Evolutionary conservation across 37 sponge, comb jelly and placozoan species (phyloP).

Genomic region (Eunapius fragilis): DNA sequence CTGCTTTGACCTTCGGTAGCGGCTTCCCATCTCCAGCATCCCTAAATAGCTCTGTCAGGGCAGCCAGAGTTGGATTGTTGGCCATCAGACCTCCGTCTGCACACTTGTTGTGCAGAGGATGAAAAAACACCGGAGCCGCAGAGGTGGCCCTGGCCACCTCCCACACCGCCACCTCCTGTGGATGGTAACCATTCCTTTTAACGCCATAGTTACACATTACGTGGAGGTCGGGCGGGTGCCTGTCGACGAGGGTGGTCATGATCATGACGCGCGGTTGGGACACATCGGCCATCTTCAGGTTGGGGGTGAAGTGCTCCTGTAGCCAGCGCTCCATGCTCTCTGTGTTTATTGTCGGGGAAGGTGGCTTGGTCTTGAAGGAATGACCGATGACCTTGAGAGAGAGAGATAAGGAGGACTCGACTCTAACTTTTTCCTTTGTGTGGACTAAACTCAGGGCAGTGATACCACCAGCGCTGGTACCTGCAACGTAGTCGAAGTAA

Average conservation of each 20-base stretch:
- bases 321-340: constrained; percentile 1
- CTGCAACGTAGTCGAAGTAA: constrained; percentile 68
- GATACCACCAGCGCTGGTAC: constrained; percentile 67
- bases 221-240: constrained; percentile 33
- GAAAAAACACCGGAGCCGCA: constrained; percentile 67
- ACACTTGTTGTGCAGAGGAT: constrained; percentile 35
- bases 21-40: neutral
- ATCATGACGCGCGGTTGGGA: constrained; percentile 39
- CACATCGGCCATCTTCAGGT: neutral
- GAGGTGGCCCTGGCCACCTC: constrained; percentile 44
- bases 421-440: neutral
- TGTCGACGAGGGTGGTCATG: constrained; percentile 44
- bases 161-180: constrained; percentile 49
- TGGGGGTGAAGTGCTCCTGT: constrained; percentile 29
- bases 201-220: constrained; percentile 55
- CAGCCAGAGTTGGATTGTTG: constrained; percentile 63
- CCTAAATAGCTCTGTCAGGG: constrained; percentile 52
- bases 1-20: constrained; percentile 7
- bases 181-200: neutral
- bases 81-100: constrained; percentile 68
- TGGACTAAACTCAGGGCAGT: constrained; percentile 6
- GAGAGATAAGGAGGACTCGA: constrained; percentile 16
- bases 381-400: neutral
- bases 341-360: neutral
- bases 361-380: constrained; percentile 30